These are phyloP conservation scores for Catharus fuscescens DNA, from an alignment of 2,113 vertebrate species.

Conservation along the genomic window DNA sequence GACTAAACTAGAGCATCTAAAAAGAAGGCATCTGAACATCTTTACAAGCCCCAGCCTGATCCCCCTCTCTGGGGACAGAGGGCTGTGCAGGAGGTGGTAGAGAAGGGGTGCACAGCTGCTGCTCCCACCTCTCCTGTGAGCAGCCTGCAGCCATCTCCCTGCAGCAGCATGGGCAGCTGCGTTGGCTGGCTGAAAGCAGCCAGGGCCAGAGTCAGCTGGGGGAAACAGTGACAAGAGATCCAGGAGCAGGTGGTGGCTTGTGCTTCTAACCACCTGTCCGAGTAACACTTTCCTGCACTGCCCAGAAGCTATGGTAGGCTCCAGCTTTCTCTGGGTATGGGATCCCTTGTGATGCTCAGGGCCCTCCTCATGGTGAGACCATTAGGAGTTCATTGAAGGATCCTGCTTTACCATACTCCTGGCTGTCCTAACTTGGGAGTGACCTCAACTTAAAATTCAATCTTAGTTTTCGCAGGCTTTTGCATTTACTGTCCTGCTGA, in stretches of 20 bases:
- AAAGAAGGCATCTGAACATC: too few species aligned
- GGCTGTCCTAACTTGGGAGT: neutral
- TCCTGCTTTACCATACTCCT: neutral
- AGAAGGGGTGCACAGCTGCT: neutral
- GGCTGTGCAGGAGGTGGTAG: fast-evolving
- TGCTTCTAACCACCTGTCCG: conserved; percentile 23
- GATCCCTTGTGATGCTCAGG: neutral
- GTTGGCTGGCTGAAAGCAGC: conserved; percentile 32
- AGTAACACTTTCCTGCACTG: neutral
- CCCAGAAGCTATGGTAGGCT: neutral
- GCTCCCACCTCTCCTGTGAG: neutral
- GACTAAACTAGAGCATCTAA: too few species aligned
- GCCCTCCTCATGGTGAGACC: neutral
- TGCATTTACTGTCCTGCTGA: neutral
- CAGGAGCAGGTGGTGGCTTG: conserved; percentile 48
- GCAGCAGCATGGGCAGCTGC: neutral
- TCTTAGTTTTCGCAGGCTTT: neutral
- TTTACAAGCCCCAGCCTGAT: neutral
- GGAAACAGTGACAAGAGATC: neutral
- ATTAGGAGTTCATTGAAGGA: neutral
- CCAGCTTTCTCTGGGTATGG: neutral
- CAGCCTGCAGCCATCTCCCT: neutral
- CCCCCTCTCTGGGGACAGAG: fast-evolving
- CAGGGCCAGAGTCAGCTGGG: conserved; percentile 10
- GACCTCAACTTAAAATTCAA: neutral